Conservation (phyloP, 1,140 invertebrate genomes). For the Calliphora vicina region DNA sequence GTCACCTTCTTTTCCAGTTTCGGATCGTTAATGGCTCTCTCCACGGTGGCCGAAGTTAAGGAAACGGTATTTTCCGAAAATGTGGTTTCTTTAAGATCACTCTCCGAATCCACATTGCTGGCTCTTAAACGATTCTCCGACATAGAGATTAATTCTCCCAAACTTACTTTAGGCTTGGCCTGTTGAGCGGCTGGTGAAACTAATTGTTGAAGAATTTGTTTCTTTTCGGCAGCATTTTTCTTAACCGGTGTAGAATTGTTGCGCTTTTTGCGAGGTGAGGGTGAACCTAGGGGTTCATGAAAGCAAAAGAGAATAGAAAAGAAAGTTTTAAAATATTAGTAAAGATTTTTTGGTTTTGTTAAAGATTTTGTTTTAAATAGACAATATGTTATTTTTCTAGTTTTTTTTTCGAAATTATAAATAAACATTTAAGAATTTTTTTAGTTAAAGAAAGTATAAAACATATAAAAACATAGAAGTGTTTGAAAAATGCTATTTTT, state of each 20-base stretch:
- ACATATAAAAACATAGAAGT: neutral
- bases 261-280: conserved; percentile 75
- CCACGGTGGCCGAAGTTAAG: conserved; percentile 62
- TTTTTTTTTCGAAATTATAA: neutral
- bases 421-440: conserved; percentile 17
- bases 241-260: conserved; percentile 76
- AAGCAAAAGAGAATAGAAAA: neutral
- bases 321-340: too few relatives aligned
- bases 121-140: conserved; percentile 65
- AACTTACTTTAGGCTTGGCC: conserved; percentile 63
- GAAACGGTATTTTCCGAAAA: conserved; percentile 65
- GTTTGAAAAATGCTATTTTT: neutral
- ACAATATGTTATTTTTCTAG: neutral
- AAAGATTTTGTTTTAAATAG: neutral
- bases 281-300: conserved; percentile 66
- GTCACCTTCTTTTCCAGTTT: conserved; percentile 79
- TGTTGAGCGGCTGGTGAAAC: conserved; percentile 65
- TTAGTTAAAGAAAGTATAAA: neutral
- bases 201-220: conserved; percentile 77
- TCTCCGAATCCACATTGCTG: conserved; percentile 46
- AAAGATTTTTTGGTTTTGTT: neutral
- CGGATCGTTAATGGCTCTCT: conserved; percentile 68
- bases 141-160: conserved; percentile 75
- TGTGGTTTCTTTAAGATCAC: conserved; percentile 66
- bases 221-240: conserved; percentile 75